Base-by-base conservation (phyloP, 2,113 vertebrate species). In the Platysternon megacephalum region DNA sequence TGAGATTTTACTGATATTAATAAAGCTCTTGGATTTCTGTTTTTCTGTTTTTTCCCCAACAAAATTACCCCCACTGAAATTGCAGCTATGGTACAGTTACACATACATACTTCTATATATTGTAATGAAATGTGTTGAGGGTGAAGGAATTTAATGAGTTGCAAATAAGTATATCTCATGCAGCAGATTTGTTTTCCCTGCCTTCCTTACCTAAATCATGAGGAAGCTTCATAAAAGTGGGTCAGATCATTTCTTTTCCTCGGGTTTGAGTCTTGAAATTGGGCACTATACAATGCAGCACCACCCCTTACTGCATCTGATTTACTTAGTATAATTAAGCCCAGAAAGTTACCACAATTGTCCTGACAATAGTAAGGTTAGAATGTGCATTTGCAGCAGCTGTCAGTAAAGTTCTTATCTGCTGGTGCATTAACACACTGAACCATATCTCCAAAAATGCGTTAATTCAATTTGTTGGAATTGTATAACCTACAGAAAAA, bases 391-490 rank as follows among this genome's bases (percentile, higher is more conserved):
- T 92, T 96, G 49, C 90, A 94, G 91, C 61, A 94, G 55, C 89
- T 94, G 90, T 94, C 61, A 49, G 72, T 78, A 82, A 86, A 81
- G 22, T 22, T 88, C 89, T 79, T 16, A 32, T 22, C 86, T 82
- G 93, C 86, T 76, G 65, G 87, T 94, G 52, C 89, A 90, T 97
- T 96, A 97, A 65, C 89, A 95, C 93, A 94, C 95, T 56, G 96
- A 96, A 97, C 97, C 95, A 2, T 96, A 91, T 97, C 97, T 97
- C 97, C 87, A 80, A 44, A 88, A 97, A 98, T 91, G 93, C 94
- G 97, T 97, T 98, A 98, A 98, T 98, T 98, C 97, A 97, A 98
- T 98, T 98, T 97, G 83, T 96, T 95, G 82, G 87, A 96, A 97
- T 97, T 98, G 95, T 93, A 93, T 97, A 97, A 98, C 96, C 97